Evolutionary conservation across 2,113 vertebrate genomes (phyloP).

Genomic region (Rana temporaria): DNA sequence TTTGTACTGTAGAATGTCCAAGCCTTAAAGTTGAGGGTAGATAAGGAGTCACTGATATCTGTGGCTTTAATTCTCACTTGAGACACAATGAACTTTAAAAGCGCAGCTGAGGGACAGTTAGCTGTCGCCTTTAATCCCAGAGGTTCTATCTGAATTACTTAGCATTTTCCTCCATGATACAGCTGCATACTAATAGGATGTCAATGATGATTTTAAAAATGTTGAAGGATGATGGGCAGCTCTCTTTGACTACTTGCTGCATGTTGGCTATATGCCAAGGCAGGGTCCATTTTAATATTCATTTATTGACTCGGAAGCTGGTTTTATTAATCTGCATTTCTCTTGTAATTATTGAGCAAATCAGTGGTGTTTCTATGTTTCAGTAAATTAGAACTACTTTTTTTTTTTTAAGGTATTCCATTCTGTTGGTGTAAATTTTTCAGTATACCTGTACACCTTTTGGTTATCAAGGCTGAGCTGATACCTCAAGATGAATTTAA

Average conservation of each 20-base stretch:
- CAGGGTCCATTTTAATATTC: conserved; percentile 14
- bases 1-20: background rate
- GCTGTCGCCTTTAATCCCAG: conserved; percentile 47
- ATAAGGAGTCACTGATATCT: conserved; percentile 35
- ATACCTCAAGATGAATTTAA: too few relatives aligned
- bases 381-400: background rate
- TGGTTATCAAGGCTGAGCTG: too few relatives aligned
- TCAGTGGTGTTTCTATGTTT: background rate
- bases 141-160: conserved; percentile 52
- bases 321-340: background rate
- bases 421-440: too few relatives aligned
- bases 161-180: conserved; percentile 38
- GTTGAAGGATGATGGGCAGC: conserved; percentile 38
- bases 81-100: conserved; percentile 45
- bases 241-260: conserved; percentile 15
- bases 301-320: background rate
- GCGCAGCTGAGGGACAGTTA: conserved; percentile 33
- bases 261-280: background rate
- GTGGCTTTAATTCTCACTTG: conserved; percentile 34
- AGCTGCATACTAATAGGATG: conserved; percentile 48
- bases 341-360: background rate
- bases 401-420: too few relatives aligned
- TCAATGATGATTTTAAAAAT: conserved; percentile 39
- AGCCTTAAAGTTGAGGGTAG: background rate
- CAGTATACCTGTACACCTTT: too few relatives aligned